phyloP scores from a whole-genome alignment of 1,140 invertebrate species.

The Stenopsyche tienmushanensis region DNA sequence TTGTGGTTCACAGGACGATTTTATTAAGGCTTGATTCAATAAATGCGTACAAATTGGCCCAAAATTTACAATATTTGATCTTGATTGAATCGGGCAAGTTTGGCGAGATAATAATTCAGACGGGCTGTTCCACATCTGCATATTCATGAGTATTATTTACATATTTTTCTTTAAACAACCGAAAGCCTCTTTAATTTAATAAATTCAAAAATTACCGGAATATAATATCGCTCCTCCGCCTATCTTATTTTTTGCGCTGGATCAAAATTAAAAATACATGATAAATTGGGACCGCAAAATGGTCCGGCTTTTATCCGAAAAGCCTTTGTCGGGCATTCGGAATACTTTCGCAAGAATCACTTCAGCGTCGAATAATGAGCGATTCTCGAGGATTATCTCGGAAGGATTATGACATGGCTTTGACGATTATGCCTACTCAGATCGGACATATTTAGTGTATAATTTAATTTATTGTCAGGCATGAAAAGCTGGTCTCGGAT shows the following conservation, averaged over 20 bases:
- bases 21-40: too few species aligned
- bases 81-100: background rate
- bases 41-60: too few species aligned
- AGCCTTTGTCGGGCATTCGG: too few species aligned
- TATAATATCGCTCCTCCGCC: too few species aligned
- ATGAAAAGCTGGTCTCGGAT: background rate
- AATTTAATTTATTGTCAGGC: conserved; percentile 6
- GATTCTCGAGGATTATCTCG: background rate
- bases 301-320: too few species aligned
- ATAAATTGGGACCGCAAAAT: too few species aligned
- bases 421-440: background rate
- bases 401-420: background rate
- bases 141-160: background rate
- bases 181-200: background rate
- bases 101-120: background rate
- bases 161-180: background rate
- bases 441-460: background rate
- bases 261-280: too few species aligned
- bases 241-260: too few species aligned
- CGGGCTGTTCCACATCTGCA: background rate
- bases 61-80: background rate
- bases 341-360: too few species aligned
- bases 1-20: too few species aligned
- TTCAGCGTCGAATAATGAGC: background rate
- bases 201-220: too few species aligned